Conservation (phyloP, 2,113 vertebrate genomes). For the Holacanthus passer region DNA sequence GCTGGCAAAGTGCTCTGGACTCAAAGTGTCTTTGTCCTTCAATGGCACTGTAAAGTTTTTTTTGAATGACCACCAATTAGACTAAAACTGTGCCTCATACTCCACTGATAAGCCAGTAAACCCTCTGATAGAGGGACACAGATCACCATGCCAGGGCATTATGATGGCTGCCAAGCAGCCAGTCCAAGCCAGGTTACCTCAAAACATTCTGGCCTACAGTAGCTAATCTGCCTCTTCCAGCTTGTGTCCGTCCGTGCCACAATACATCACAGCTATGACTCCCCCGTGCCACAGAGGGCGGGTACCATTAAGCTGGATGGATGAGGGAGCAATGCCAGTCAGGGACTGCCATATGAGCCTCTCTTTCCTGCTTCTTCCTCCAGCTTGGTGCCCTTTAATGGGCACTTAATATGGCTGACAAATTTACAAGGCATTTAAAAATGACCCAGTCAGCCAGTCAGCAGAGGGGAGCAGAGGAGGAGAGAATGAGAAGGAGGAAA, state of each 20-base stretch:
- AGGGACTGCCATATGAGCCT: slow-evolving; percentile 67
- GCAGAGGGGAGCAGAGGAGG: slow-evolving; percentile 59
- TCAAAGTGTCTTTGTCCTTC: not conserved
- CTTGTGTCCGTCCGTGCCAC: slow-evolving; percentile 61
- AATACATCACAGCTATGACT: slow-evolving; percentile 71
- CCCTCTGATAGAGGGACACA: slow-evolving; percentile 14
- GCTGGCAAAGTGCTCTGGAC: not conserved
- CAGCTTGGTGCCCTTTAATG: slow-evolving; percentile 81
- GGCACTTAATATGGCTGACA: slow-evolving; percentile 85
- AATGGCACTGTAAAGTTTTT: not conserved
- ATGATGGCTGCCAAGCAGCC: slow-evolving; percentile 35
- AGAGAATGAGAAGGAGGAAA: slow-evolving; percentile 61
- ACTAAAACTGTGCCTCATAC: not conserved
- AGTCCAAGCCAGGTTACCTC: slow-evolving; percentile 55
- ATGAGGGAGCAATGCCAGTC: slow-evolving; percentile 70
- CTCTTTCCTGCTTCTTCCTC: slow-evolving; percentile 66
- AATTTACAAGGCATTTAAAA: slow-evolving; percentile 87
- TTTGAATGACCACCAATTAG: slow-evolving; percentile 1
- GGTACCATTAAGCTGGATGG: slow-evolving; percentile 73
- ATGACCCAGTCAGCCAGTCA: slow-evolving; percentile 81
- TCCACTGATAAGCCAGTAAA: slow-evolving; percentile 19
- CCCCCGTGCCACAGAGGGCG: slow-evolving; percentile 65
- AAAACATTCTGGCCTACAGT: slow-evolving; percentile 49
- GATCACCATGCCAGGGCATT: slow-evolving; percentile 28
- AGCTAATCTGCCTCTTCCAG: slow-evolving; percentile 71